Evolutionary conservation across 2,113 vertebrate genomes (phyloP).

Genomic region (Perca fluviatilis): DNA sequence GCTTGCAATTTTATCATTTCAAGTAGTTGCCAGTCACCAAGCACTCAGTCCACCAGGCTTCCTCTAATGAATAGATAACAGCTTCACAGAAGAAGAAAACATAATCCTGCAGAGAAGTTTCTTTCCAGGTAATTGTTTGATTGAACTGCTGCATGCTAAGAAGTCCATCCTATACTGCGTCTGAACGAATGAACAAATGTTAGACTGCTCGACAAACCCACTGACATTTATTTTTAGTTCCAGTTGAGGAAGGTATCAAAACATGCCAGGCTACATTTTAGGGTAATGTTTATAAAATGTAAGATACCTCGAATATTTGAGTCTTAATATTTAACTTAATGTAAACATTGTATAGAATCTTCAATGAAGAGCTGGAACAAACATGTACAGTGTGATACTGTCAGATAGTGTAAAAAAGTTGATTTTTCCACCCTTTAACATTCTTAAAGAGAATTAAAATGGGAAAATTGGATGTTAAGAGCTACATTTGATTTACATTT

Average conservation of each 20-base stretch:
- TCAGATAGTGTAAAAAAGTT: neutral
- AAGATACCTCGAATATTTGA: neutral
- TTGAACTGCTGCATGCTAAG: constrained; percentile 23
- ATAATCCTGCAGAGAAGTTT: constrained; percentile 2
- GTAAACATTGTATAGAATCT: neutral
- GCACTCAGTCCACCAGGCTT: neutral
- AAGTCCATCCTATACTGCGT: neutral
- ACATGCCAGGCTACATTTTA: neutral
- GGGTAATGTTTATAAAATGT: neutral
- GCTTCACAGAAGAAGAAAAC: neutral
- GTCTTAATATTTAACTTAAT: neutral
- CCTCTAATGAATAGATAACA: constrained; percentile 35
- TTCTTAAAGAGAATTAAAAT: neutral
- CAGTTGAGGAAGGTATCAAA: neutral
- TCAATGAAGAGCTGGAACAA: neutral
- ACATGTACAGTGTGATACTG: neutral
- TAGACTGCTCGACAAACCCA: too few relatives aligned
- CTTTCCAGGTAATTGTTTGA: constrained; percentile 25
- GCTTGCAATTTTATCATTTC: constrained; percentile 21
- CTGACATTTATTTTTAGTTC: neutral
- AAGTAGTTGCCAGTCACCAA: neutral
- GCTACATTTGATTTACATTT: neutral
- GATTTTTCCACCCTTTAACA: neutral
- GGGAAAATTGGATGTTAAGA: neutral
- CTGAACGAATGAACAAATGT: neutral